These are phyloP conservation scores for Tribolium freemani DNA, from an alignment of 2,888 invertebrate species.

Conservation along the genomic window DNA sequence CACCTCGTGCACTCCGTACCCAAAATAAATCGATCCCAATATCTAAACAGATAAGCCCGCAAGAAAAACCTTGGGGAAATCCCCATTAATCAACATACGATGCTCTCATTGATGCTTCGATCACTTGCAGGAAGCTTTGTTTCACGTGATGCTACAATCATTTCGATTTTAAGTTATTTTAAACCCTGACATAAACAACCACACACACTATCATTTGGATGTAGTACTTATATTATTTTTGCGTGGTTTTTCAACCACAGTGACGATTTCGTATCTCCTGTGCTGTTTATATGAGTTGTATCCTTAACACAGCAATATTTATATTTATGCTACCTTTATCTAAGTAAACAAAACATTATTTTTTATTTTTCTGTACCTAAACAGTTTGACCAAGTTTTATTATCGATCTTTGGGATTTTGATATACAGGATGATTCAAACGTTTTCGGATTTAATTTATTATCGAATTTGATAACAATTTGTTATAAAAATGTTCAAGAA, in stretches of 20 bases:
- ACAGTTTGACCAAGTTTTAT: too few relatives aligned
- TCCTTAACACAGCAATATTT: too few relatives aligned
- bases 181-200: background rate
- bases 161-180: background rate
- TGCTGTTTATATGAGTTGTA: too few relatives aligned
- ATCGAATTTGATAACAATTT: too few relatives aligned
- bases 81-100: background rate
- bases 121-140: background rate
- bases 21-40: conserved; percentile 4
- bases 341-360: too few relatives aligned
- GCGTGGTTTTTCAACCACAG: background rate
- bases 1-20: conserved; percentile 1
- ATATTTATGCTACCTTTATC: too few relatives aligned
- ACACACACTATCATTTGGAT: background rate
- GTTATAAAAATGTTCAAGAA: too few relatives aligned
- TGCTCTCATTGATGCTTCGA: background rate
- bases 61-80: background rate
- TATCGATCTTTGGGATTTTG: too few relatives aligned
- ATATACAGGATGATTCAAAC: too few relatives aligned
- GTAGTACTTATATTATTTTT: background rate
- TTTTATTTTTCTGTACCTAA: too few relatives aligned
- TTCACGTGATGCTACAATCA: background rate
- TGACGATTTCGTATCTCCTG: too few relatives aligned
- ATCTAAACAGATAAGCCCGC: background rate
- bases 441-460: too few relatives aligned